A percentile compares a stretch with the other conserved stretches of the same genome.
phyloP scores from a whole-genome alignment of 2,113 vertebrate species.

The Urocolius indicus region DNA sequence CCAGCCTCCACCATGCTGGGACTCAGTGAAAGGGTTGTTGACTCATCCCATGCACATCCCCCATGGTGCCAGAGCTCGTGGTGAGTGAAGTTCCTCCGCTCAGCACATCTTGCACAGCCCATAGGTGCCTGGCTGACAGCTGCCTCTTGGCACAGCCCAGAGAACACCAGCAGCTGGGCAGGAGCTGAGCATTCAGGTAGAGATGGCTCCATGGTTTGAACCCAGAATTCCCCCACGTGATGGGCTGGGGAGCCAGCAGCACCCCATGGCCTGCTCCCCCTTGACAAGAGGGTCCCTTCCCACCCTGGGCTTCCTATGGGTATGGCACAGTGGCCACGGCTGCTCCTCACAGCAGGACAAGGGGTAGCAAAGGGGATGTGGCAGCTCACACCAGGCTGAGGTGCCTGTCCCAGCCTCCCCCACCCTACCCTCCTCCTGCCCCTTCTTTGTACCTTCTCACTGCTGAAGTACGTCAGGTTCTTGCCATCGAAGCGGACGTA shows the following conservation, averaged over 20 bases:
- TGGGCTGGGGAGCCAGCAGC: not conserved
- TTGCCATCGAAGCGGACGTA: conserved; percentile 94
- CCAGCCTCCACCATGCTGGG: no score
- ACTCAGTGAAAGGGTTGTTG: not conserved
- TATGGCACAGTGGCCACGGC: fast-evolving
- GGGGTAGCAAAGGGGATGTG: not conserved
- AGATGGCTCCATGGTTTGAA: not conserved
- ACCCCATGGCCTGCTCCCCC: not conserved
- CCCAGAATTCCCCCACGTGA: not conserved
- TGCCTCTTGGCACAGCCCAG: fast-evolving
- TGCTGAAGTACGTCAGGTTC: conserved; percentile 94
- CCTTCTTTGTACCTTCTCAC: conserved; percentile 85
- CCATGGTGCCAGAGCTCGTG: no score
- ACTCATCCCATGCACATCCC: not conserved
- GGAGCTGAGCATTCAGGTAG: not conserved
- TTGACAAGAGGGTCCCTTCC: not conserved
- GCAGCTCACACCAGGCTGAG: not conserved
- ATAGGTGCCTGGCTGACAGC: not conserved
- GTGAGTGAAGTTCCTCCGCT: not conserved
- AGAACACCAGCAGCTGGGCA: not conserved
- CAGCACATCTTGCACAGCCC: not conserved
- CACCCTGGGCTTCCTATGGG: not conserved
- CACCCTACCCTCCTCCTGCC: not conserved
- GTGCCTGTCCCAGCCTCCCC: not conserved
- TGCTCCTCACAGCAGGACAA: not conserved